phyloP scores from a whole-genome alignment of 2,888 invertebrate genomes.

The Lochmaea capreae region DNA sequence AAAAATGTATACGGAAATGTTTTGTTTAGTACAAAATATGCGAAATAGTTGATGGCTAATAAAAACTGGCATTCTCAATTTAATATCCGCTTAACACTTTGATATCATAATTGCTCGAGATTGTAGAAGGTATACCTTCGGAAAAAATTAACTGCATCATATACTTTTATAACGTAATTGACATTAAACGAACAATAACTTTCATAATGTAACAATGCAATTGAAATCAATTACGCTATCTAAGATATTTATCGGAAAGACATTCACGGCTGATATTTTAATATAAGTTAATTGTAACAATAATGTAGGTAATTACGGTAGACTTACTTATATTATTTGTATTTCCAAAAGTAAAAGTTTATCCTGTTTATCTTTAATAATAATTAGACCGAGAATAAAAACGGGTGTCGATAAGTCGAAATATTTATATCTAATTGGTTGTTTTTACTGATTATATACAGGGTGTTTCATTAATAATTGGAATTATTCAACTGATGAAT shows the following conservation, averaged over 20 bases:
- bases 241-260: constrained; percentile 44
- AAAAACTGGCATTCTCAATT: too few relatives aligned
- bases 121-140: constrained; percentile 2
- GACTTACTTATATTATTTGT: constrained; percentile 28
- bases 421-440: constrained; percentile 6
- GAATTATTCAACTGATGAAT: too few relatives aligned
- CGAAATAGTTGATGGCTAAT: too few relatives aligned
- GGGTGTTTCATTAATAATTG: too few relatives aligned
- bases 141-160: not conserved
- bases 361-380: constrained; percentile 36
- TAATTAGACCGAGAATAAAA: constrained; percentile 37
- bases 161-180: constrained; percentile 35
- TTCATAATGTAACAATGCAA: constrained; percentile 43
- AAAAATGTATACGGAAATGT: too few relatives aligned
- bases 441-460: too few relatives aligned
- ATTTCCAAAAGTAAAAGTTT: constrained; percentile 33
- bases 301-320: constrained; percentile 41
- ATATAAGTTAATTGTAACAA: constrained; percentile 47
- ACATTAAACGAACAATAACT: constrained; percentile 42
- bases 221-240: constrained; percentile 47
- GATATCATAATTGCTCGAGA: too few relatives aligned
- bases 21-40: too few relatives aligned
- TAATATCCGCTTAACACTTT: too few relatives aligned
- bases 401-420: not conserved
- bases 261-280: constrained; percentile 41